These are phyloP conservation scores for Danio kyathit DNA, from an alignment of 2,797 vertebrate species.

Conservation along the genomic window DNA sequence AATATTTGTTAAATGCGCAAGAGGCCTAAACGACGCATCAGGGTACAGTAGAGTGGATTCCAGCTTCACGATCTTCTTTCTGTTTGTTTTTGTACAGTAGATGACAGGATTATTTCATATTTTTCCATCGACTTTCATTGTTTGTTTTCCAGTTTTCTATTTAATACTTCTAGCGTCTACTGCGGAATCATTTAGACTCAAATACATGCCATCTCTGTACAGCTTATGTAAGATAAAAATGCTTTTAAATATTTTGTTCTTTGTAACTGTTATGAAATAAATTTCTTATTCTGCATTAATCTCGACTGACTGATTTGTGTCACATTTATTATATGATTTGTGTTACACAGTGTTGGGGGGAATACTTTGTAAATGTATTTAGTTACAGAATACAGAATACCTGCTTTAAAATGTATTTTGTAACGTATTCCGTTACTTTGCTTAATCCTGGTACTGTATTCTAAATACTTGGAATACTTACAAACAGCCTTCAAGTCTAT, in stretches of 20 bases:
- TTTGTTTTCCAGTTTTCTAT: constrained; percentile 83
- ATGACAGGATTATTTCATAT: constrained; percentile 85
- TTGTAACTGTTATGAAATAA: constrained; percentile 81
- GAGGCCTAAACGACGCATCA: constrained; percentile 93
- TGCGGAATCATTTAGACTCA: constrained; percentile 89
- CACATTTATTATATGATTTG: too few species aligned
- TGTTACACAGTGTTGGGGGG: too few species aligned
- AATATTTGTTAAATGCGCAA: constrained; percentile 80
- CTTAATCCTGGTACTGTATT: too few species aligned
- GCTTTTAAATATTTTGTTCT: constrained; percentile 80
- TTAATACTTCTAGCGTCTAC: constrained; percentile 90
- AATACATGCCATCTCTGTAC: constrained; percentile 91
- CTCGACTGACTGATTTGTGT: constrained; percentile 31
- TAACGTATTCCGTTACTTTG: too few species aligned
- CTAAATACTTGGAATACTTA: too few species aligned
- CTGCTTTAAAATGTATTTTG: too few species aligned
- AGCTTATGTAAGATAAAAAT: constrained; percentile 90
- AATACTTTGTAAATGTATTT: too few species aligned
- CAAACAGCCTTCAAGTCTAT: too few species aligned
- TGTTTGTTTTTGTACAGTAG: constrained; percentile 87
- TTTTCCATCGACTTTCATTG: constrained; percentile 80
- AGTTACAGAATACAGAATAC: too few species aligned
- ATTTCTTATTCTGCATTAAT: constrained; percentile 77
- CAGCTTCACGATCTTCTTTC: constrained; percentile 85
- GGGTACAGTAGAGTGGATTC: constrained; percentile 87